Base-by-base conservation (phyloP, 2,888 invertebrate species). In the Erebia palarica region DNA sequence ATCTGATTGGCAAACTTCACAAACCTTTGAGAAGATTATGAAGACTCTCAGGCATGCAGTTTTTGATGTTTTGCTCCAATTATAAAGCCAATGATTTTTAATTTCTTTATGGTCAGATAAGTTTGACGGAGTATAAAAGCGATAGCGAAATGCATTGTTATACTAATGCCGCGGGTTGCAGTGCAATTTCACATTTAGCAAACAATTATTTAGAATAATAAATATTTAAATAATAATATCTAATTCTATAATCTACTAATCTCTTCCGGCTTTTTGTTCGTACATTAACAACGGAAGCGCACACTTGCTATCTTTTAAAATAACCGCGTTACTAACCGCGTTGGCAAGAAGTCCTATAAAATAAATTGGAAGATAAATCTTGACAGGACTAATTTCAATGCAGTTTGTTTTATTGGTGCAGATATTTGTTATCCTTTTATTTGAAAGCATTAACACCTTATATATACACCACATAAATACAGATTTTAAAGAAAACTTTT, bases 311-410 rank as follows among this genome's bases (percentile, higher is more conserved):
- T 78, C 78, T 78, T 71, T 73, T 74, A 76, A 71, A 78, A 73
- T 78, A 78, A 79, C 78, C 77, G 75, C n/a, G n/a, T n/a, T 75
- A 75, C 76, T 75, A 77, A 78, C 75, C 71, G 73, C 59, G 57
- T 59, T 58, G 66, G 64, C 49, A 53, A 71, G 70, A 68, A 69
- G 68, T 73, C 51, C 47, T 65, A 72, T 72, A 74, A 76, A 73
- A 76, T 74, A 77, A 75, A 74, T 75, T 70, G 70, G 71, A 67
- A 76, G 77, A 78, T 77, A 78, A 76, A 75, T 74, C 63, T 69
- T 65, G 73, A 69, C 73, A 70, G 75, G 69, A 77, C 76, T 77
- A 77, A 78, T 78, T 78, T 78, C 78, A 76, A 73, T 76, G 68
- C 73, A 70, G 72, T 71, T 67, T 76, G 71, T 71, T 76, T 76